Evolutionary conservation across 2,113 vertebrate genomes (phyloP).

Genomic region (Sander lucioperca): DNA sequence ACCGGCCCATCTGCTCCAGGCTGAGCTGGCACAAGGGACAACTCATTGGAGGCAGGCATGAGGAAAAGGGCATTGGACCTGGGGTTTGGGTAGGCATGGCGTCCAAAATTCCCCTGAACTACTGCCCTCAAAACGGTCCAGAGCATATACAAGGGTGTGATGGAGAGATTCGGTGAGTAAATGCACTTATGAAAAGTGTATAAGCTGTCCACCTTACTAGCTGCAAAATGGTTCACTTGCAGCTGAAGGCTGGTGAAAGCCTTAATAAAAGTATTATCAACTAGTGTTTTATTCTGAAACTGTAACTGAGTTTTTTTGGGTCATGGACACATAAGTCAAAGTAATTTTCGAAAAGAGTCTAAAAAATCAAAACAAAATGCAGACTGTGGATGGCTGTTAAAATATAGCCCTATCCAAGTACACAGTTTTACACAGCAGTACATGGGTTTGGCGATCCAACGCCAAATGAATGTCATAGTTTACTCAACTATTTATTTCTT

Average conservation of each 20-base stretch:
- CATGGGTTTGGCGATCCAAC: not conserved
- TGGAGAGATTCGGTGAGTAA: not conserved
- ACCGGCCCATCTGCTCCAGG: slow-evolving; percentile 76
- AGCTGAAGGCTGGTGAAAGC: not conserved
- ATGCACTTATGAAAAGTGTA: not conserved
- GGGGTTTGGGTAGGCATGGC: slow-evolving; percentile 35
- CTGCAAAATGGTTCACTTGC: not conserved
- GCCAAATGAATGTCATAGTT: not conserved
- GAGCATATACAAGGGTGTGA: slow-evolving; percentile 48
- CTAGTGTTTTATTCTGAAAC: not conserved
- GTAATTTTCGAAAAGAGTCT: not conserved
- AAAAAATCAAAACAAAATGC: not conserved
- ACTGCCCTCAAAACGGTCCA: slow-evolving; percentile 25
- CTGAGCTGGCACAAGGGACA: slow-evolving; percentile 46
- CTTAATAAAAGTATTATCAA: not conserved
- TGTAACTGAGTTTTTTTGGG: not conserved
- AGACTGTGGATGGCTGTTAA: not conserved
- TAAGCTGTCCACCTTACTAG: not conserved
- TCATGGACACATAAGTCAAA: not conserved
- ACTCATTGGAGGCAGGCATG: slow-evolving; percentile 34
- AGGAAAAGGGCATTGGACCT: slow-evolving; percentile 53
- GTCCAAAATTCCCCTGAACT: slow-evolving; percentile 53
- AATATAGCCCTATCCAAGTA: not conserved
- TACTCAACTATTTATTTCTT: not conserved
- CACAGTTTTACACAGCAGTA: not conserved